Evolutionary conservation across 2,888 invertebrate species (phyloP).

Genomic region (Archips xylosteana): DNA sequence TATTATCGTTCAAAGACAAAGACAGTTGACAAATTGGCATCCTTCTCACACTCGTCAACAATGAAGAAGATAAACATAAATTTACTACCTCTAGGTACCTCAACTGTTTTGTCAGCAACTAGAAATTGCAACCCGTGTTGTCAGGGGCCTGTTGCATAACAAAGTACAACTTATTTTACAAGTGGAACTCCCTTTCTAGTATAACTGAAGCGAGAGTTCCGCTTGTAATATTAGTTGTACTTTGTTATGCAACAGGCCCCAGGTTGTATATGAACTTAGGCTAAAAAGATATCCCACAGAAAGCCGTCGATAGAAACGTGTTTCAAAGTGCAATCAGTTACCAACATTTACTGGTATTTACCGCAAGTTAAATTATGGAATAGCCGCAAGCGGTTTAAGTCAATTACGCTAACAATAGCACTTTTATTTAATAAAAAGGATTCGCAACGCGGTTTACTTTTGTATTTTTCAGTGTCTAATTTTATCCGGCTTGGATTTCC

Average conservation of each 20-base stretch:
- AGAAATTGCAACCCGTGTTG: not conserved
- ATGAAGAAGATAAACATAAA: too few species aligned
- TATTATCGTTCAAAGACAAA: too few species aligned
- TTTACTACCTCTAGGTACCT: too few species aligned
- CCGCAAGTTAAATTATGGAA: constrained; percentile 5
- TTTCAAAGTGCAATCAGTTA: not conserved
- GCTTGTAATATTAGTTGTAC: too few species aligned
- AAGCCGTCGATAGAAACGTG: not conserved
- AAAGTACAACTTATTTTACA: too few species aligned
- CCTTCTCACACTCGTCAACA: too few species aligned
- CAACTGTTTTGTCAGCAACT: too few species aligned
- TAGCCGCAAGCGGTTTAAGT: constrained; percentile 18
- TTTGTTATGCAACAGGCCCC: too few species aligned
- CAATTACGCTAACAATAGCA: constrained; percentile 33
- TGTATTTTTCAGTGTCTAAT: constrained; percentile 20
- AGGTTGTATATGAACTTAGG: not conserved
- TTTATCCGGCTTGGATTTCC: constrained; percentile 25
- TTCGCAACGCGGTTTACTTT: constrained; percentile 18
- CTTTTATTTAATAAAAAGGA: constrained; percentile 34
- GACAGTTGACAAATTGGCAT: too few species aligned
- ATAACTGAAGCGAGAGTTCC: too few species aligned
- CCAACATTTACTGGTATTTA: not conserved
- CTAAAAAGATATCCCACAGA: not conserved
- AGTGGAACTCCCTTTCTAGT: too few species aligned
- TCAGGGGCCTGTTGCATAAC: too few species aligned